phyloP scores from a whole-genome alignment of 2,113 vertebrate species.

The Microcebus jonahi region DNA sequence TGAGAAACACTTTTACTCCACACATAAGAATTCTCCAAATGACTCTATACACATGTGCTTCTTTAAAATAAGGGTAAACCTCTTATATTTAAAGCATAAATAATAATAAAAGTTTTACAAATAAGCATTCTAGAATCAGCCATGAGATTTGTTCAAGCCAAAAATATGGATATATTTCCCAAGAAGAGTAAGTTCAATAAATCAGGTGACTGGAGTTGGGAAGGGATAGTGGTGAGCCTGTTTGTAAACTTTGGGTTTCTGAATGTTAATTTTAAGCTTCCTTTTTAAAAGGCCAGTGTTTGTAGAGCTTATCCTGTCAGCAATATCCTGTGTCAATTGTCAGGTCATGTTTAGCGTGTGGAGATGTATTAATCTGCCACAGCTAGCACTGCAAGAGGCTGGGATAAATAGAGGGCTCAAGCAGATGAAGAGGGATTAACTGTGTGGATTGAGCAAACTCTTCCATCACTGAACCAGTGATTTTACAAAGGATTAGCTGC shows the following conservation, averaged over 20 bases:
- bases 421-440: constrained; percentile 92
- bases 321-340: constrained; percentile 86
- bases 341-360: constrained; percentile 84
- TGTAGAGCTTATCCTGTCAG: constrained; percentile 88
- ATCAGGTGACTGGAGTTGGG: constrained; percentile 41
- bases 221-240: constrained; percentile 68
- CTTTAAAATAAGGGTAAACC: not conserved
- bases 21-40: constrained; percentile 14
- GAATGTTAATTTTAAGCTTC: constrained; percentile 84
- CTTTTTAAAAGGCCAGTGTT: constrained; percentile 83
- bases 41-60: not conserved
- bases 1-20: constrained; percentile 42
- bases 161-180: constrained; percentile 32
- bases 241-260: constrained; percentile 86
- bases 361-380: constrained; percentile 87
- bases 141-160: constrained; percentile 1
- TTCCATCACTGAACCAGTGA: constrained; percentile 89
- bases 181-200: constrained; percentile 56
- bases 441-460: constrained; percentile 91
- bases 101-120: not conserved
- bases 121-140: constrained; percentile 24
- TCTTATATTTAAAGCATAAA: constrained; percentile 20
- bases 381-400: constrained; percentile 81
- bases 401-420: constrained; percentile 88
- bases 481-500: constrained; percentile 90